Conservation (phyloP, 2,888 invertebrate genomes). For the Cerceris ruficornis region DNA sequence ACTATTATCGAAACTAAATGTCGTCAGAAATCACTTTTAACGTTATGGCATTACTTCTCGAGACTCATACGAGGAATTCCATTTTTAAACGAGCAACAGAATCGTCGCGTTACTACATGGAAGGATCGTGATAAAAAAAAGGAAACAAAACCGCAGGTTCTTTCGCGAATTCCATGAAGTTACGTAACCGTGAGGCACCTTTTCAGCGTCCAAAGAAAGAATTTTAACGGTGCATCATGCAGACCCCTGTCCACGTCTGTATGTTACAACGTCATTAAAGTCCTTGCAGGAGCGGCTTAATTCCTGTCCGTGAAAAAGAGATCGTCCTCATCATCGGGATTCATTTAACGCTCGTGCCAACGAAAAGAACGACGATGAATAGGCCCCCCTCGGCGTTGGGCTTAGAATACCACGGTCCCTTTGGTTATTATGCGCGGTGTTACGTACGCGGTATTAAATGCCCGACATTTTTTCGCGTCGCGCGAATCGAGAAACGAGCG, state of each 20-base stretch:
- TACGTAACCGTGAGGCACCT: not conserved
- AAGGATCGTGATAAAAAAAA: not conserved
- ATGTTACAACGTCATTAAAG: constrained; percentile 3
- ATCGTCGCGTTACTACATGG: too few relatives aligned
- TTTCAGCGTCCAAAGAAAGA: not conserved
- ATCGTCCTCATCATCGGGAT: not conserved
- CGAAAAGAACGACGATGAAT: not conserved
- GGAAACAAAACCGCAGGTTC: not conserved
- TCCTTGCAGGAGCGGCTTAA: not conserved
- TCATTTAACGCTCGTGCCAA: not conserved
- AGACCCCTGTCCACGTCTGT: not conserved
- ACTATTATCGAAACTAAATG: too few relatives aligned
- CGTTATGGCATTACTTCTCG: too few relatives aligned
- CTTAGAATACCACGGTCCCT: not conserved
- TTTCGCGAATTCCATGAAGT: not conserved
- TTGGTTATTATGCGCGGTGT: constrained; percentile 18
- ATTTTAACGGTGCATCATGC: constrained; percentile 2
- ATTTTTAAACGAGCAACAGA: too few relatives aligned
- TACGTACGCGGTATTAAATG: constrained; percentile 28
- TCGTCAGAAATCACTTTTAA: too few relatives aligned
- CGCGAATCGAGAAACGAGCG: constrained; percentile 33
- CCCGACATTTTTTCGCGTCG: constrained; percentile 39
- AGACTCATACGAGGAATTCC: too few relatives aligned
- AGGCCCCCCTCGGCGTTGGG: not conserved
- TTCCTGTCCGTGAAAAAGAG: constrained; percentile 9